Evolutionary conservation across 2,113 vertebrate genomes (phyloP), one percentile per base, ranked within the genome.

Genomic region (Laticauda colubrina): DNA sequence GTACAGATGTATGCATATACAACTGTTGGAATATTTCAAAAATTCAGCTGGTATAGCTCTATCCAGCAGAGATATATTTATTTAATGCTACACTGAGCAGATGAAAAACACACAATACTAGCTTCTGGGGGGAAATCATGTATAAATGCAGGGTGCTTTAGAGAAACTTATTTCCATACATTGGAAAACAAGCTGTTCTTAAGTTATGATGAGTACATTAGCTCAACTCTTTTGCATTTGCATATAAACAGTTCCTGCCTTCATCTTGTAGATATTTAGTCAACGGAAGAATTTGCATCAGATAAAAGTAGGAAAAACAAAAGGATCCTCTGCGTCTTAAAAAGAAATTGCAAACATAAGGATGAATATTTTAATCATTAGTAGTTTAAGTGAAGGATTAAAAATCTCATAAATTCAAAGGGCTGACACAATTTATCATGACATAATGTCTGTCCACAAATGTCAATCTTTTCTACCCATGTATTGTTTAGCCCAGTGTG

Each of bases 81-180:
- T 96, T 97, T 96, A 96, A 97, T 95, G 95, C 91, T 96, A 93
- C 81, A 90, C 48, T 96, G 93, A 97, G 90, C 92, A 96, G 94
- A 95, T 94, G 93, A 96, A 96, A 94, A 59, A 87, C 87, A 96
- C 86, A 94, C 23, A 94, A 56, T 91, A 95, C 93, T 55, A 94
- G 34, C 90, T 95, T 95, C 88, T 91, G 61, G 39, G 85, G 11
- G 24, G 0, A 75, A 95, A 94, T 91, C 55, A 85, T 85, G 89
- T 94, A 8, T 64, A 96, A 95, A 87, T 94, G 20, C 5, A 86
- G 91, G 90, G 48, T 91, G 86, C 59, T 93, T 91, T 88, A 91
- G 92, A 96, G 94, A 95, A 96, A 93, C 20, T 39, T 5, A 93
- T 94, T 94, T 92, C 43, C 88, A 64, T 14, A 1, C 93, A 94